A percentile compares a stretch with the other conserved stretches of the same genome.
Evolutionary conservation across 2,113 vertebrate genomes (phyloP).

Genomic region (Glaucomys volans): DNA sequence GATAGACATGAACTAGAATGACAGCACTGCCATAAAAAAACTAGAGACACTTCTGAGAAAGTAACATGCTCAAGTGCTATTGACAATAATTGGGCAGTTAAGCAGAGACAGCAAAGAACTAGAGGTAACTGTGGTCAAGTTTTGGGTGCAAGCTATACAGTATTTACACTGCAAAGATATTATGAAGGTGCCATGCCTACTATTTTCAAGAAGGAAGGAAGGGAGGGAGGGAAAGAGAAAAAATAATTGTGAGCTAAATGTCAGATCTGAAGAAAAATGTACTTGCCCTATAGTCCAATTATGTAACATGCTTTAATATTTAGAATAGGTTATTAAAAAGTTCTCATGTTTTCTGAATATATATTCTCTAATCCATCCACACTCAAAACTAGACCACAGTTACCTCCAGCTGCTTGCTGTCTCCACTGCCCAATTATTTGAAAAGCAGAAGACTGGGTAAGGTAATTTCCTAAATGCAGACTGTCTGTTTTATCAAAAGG

Average conservation of each 20-base stretch:
- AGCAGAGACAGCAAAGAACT: neutral
- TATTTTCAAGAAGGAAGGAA: neutral
- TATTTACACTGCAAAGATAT: neutral
- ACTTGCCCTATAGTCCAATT: neutral
- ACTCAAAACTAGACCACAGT: neutral
- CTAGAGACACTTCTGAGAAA: neutral
- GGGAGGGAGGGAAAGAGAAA: neutral
- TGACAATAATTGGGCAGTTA: neutral
- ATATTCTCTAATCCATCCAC: neutral
- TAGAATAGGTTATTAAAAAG: neutral
- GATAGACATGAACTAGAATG: neutral
- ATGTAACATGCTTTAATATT: neutral
- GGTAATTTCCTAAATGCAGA: neutral
- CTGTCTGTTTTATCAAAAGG: slow-evolving; percentile 20
- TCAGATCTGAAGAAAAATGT: neutral
- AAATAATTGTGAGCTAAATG: neutral
- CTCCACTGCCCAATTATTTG: neutral
- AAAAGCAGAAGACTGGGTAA: neutral
- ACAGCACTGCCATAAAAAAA: neutral
- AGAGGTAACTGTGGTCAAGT: neutral
- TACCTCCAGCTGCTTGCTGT: neutral
- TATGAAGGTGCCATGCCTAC: neutral
- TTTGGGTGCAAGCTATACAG: neutral
- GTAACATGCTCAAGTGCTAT: neutral
- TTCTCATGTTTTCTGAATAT: neutral